Evolutionary conservation across 2,113 vertebrate species (phyloP).

Genomic region (Rhineura floridana): DNA sequence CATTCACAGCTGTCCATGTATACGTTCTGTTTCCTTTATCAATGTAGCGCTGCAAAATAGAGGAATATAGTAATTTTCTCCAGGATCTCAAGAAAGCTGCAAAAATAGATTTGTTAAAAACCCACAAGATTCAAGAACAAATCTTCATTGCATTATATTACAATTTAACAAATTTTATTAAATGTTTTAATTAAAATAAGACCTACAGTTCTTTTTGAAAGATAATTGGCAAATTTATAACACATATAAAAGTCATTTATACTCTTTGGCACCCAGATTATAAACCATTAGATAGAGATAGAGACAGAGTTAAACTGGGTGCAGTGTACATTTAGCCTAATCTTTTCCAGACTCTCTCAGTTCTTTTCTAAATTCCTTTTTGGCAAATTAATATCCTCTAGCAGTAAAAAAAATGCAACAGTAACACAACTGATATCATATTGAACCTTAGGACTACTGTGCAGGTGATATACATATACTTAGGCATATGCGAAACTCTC

Average conservation of each 20-base stretch:
- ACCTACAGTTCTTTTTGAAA: neutral
- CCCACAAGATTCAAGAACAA: neutral
- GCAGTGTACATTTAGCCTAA: neutral
- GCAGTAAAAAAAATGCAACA: neutral
- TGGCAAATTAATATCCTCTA: neutral
- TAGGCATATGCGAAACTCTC: too few relatives aligned
- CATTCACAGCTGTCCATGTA: conserved; percentile 95
- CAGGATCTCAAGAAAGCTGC: neutral
- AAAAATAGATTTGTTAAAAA: neutral
- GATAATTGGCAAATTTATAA: neutral
- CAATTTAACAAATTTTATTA: neutral
- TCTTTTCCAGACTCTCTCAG: neutral
- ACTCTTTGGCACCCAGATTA: neutral
- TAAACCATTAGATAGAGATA: accelerated
- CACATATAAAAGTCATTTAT: neutral
- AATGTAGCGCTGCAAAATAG: conserved; percentile 88
- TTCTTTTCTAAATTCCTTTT: neutral
- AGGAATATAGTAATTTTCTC: neutral
- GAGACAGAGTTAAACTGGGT: conserved; percentile 10
- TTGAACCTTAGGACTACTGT: neutral
- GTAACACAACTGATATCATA: neutral
- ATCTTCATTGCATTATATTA: neutral
- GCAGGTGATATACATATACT: neutral
- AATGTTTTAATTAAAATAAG: neutral
- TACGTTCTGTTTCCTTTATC: conserved; percentile 94